Percentiles rank a stretch among this genome's conserved stretches.
These are phyloP conservation scores for Cantharis rufa DNA, from an alignment of 2,888 invertebrate species.

Conservation along the genomic window DNA sequence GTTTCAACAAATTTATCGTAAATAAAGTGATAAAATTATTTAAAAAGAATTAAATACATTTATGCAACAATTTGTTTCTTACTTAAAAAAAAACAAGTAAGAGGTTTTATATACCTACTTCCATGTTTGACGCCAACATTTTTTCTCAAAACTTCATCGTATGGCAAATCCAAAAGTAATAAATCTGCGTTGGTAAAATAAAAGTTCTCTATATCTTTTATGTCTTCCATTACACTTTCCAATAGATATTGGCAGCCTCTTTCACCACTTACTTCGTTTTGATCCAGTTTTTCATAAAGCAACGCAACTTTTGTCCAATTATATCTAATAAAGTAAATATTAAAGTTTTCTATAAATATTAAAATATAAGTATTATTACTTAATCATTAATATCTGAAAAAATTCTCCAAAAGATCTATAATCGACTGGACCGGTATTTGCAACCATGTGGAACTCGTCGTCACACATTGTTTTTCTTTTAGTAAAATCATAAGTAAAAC, in stretches of 20 bases:
- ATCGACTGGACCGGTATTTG: constrained; percentile 73
- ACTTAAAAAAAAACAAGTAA: too few relatives aligned
- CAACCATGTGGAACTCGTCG: constrained; percentile 79
- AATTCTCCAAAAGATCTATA: constrained; percentile 75
- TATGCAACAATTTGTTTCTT: not conserved
- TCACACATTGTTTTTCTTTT: constrained; percentile 68
- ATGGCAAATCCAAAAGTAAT: constrained; percentile 58
- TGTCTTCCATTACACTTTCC: constrained; percentile 68
- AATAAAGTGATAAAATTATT: not conserved
- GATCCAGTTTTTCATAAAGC: constrained; percentile 76
- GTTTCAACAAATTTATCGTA: too few relatives aligned
- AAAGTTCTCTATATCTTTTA: constrained; percentile 55
- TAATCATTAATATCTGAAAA: constrained; percentile 69
- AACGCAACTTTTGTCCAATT: constrained; percentile 74
- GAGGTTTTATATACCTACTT: constrained; percentile 60
- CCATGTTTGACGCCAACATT: constrained; percentile 71
- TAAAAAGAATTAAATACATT: not conserved
- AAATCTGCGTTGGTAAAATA: constrained; percentile 66
- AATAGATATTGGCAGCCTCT: constrained; percentile 79
- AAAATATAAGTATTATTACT: constrained; percentile 56
- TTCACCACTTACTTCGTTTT: constrained; percentile 67
- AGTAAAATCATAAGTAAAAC: constrained; percentile 79
- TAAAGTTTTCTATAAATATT: not conserved
- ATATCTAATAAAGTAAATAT: constrained; percentile 59
- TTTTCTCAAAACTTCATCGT: constrained; percentile 66